Base-by-base conservation (phyloP, 2,113 vertebrate species). In the Ursus arctos region DNA sequence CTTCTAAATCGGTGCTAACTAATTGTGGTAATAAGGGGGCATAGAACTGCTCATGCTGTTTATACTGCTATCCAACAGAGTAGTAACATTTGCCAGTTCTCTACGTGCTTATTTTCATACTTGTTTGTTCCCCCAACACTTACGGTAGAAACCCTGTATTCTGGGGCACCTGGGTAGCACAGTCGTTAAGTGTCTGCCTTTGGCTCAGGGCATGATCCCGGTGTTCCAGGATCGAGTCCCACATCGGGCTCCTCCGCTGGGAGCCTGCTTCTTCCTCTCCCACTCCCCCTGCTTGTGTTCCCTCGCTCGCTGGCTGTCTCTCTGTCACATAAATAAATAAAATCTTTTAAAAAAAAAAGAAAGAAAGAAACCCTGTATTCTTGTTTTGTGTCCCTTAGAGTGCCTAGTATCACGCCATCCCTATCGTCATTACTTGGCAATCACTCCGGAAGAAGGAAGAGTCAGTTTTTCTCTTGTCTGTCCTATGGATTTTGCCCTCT, bases 11-110 rank as follows among this genome's bases (percentile, higher is more conserved):
- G 26, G 19, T 55, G 11, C 9, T 40, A 40, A 24, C 7, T 69
- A n/a, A 47, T 12, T 7, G 0, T 10, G 22, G 18, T 31, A 16
- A 67, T 15, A 24, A 12, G 9, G 9, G 10, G 19, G 6, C 14
- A 12, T 28, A 2, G 1, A 53, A 5, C 28, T 16, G 4, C 19
- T 16, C 65, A 6, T 24, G 43, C 3, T n/a, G 61, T 26, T 55
- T 59, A 24, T 67, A 51, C 15, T 28, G 18, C 14, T 10, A 6
- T 9, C 21, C 72, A 61, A 24, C 1, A 55, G 85, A 89, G 77
- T 71, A 10, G 31, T 83, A 55, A 31, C 22, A 77, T 65, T 40
- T 92, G 81, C 76, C 61, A 82, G 0, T 79, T 91, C 13, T 91
- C 81, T 31, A 19, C 6, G 6, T 71, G 7, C 79, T 1, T 63